Base-by-base conservation (phyloP, 2,113 vertebrate species). In the Pristiophorus japonicus region DNA sequence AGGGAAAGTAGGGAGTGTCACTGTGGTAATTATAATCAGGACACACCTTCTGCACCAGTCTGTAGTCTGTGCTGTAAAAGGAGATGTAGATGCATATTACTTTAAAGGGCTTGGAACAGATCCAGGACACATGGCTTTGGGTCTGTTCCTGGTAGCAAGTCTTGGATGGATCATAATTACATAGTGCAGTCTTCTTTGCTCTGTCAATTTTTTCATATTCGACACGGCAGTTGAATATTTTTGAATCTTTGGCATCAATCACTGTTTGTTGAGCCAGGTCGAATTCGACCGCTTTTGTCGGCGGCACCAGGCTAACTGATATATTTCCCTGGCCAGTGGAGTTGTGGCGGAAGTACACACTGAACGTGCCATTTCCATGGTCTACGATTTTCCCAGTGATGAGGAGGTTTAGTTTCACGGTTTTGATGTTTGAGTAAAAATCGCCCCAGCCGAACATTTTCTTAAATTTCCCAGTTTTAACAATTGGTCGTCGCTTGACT, bases 381-480 rank as follows among this genome's bases (percentile, higher is more conserved):
- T 99, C 99, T 22, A 99, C 98, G 0, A 99, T 99, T 97, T 99
- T 99, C 34, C 99, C 99, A 0, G 99, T 99, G 97, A 99, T 99
- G 51, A 99, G 97, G 96, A 99, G 98, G 97, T 99, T 99, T 95
- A 99, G 97, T 96, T 99, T 98, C 90, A 99, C 98, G 0, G 99
- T 99, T 97, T 99, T 99, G 98, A 99, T 99, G 96, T 99, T 99
- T 97, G 99, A 99, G 96, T 99, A 99, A 97, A 99, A 99, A 96
- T 99, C 99, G 0, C 99, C 99, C 99, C 99, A 99, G 97, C 99
- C 99, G 27, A 99, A 99, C 98, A 99, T 98, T 96, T 99, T 99
- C 97, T 98, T 99, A 94, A 98, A 98, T 96, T 98, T 97, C 96
- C 98, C 98, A 0, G 98, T 97, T 47, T 98, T 97, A 8, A 98